These are phyloP conservation scores for Morus bassanus DNA, from an alignment of 2,797 vertebrate genomes.

Conservation along the genomic window DNA sequence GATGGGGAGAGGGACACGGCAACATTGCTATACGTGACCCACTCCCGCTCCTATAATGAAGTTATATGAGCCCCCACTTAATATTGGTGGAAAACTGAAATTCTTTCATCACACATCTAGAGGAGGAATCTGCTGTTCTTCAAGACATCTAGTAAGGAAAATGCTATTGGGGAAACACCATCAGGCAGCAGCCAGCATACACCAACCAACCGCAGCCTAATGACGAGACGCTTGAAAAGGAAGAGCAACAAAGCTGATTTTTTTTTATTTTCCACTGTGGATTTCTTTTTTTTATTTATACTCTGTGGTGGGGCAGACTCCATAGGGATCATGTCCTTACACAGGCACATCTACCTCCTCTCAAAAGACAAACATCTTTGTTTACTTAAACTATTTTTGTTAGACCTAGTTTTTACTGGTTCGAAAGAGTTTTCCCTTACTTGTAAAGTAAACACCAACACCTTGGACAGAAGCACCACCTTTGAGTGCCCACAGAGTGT, in stretches of 20 bases:
- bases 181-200: background rate
- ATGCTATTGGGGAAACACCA: background rate
- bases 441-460: constrained; percentile 6
- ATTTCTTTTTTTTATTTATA: constrained; percentile 2
- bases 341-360: constrained; percentile 25
- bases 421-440: constrained; percentile 20
- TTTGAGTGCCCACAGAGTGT: background rate
- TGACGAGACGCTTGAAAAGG: background rate
- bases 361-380: constrained; percentile 26
- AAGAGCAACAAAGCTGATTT: background rate
- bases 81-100: background rate
- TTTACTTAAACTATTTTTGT: constrained; percentile 44
- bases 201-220: background rate
- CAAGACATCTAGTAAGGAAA: background rate
- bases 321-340: constrained; percentile 9
- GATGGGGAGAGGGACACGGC: background rate
- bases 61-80: accelerated
- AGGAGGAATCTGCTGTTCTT: background rate
- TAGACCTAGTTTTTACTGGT: constrained; percentile 19
- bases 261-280: background rate
- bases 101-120: background rate
- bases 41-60: background rate
- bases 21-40: accelerated
- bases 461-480: background rate
- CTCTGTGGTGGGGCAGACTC: background rate